Evolutionary conservation across 2,797 vertebrate species (phyloP).

Genomic region (Pipistrellus pygmaeus): DNA sequence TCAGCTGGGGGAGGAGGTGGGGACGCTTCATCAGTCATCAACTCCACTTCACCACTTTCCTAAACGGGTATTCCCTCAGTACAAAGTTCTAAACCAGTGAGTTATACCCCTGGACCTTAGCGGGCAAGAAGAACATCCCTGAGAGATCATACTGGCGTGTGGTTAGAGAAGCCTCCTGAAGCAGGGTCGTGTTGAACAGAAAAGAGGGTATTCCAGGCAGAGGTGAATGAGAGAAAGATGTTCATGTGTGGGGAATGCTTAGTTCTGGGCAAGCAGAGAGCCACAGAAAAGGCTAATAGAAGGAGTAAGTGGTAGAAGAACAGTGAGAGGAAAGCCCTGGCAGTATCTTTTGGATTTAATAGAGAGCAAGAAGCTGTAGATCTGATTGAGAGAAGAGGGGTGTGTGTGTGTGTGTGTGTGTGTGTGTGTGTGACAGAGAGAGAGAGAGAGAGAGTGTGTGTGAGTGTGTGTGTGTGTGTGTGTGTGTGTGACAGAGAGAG

Average conservation of each 20-base stretch:
- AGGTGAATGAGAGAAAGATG: not conserved
- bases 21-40: not conserved
- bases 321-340: not conserved
- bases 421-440: no score
- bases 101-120: not conserved
- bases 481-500: slow-evolving; percentile 9
- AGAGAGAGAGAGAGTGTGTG: not conserved
- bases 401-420: not conserved
- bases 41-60: not conserved
- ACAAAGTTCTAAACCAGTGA: not conserved
- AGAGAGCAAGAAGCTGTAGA: not conserved
- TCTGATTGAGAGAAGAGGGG: not conserved
- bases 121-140: not conserved
- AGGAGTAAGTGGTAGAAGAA: not conserved
- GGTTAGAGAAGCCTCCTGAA: slow-evolving; percentile 3
- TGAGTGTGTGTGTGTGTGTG: slow-evolving; percentile 44
- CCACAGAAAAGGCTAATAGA: not conserved
- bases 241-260: not conserved
- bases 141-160: not conserved
- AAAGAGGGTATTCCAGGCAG: not conserved
- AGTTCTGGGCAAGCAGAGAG: not conserved
- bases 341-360: slow-evolving; percentile 35
- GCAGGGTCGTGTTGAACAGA: not conserved
- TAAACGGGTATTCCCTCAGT: not conserved
- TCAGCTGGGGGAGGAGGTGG: not conserved